Base-by-base conservation (phyloP, 2,113 vertebrate species). In the Pachypanchax playfairii region DNA sequence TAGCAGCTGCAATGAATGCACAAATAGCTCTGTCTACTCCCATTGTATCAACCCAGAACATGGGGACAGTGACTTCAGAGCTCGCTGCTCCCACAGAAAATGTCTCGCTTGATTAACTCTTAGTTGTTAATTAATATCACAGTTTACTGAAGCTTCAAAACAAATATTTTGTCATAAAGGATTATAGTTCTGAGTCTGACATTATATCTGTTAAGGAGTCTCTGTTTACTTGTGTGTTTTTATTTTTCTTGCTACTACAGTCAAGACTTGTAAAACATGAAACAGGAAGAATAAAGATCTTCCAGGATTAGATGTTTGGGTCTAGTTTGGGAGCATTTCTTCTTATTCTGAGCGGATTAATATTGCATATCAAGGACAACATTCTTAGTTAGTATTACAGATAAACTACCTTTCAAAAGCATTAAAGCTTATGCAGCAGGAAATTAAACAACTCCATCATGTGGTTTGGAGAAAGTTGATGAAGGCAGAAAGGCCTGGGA, bases 1-100 rank as follows among this genome's bases (percentile, higher is more conserved):
- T 78, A 83, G 60, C 75, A 75, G 60, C 75, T 65, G 56, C 63
- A 79, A 88, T 86, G 79, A 86, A 56, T 21, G 42, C 73, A 77
- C 68, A 88, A 79, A 84, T 83, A 78, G 66, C 66, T 67, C 74
- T 84, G 86, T 81, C 84, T 47, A 62, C 49, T 81, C 58, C 60
- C 29, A 84, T 84, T 77, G 50, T 65, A 77, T 88, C 81, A 87
- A 61, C 73, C 54, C 65, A 64, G 20, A 65, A 54, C 10, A 35
- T 24, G 7, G 5, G 39, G 55, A 71, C 53, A 73, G 26, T 41
- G 33, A 9, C 59, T 41, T 39, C 48, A 35, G 33, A 20, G 50
- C 26, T 51, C 63, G 1, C 25, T 42, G 46, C 13, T 21, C 44
- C 43, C 1, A n/a, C 20, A 15, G 21, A 64, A 73, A 36, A 6